phyloP scores from a whole-genome alignment of 2,888 invertebrate genomes.

The Eupelmus urozonus region DNA sequence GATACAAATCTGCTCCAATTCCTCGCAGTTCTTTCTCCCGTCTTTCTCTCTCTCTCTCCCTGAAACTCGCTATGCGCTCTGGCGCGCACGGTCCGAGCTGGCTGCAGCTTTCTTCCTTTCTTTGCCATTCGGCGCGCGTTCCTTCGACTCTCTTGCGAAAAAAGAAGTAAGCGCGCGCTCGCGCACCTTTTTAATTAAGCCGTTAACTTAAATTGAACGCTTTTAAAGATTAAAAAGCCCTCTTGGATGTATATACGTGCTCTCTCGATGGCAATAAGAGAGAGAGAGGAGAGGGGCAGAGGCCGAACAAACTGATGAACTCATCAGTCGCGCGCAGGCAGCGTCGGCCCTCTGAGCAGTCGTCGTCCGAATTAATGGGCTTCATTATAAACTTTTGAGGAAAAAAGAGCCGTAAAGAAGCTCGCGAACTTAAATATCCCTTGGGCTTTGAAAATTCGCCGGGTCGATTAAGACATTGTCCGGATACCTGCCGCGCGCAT shows the following conservation, averaged over 20 bases:
- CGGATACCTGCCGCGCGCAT: neutral
- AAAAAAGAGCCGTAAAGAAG: constrained; percentile 1
- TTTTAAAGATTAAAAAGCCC: constrained; percentile 28
- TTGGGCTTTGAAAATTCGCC: neutral
- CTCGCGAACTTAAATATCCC: neutral
- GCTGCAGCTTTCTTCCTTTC: constrained; percentile 4
- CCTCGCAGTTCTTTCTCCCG: neutral
- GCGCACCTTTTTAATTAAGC: constrained; percentile 46
- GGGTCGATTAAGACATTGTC: constrained; percentile 20
- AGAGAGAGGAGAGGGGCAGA: constrained; percentile 17
- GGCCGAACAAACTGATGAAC: constrained; percentile 29
- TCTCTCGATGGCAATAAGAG: neutral
- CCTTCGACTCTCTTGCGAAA: neutral
- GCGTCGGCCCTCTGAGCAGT: too few species aligned
- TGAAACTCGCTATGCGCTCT: too few species aligned
- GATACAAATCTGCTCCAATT: constrained; percentile 48
- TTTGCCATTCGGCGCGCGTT: neutral
- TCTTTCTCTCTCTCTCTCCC: neutral
- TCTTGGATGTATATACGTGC: neutral
- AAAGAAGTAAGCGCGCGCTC: neutral
- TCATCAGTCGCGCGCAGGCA: constrained; percentile 23
- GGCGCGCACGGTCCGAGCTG: too few species aligned
- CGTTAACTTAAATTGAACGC: constrained; percentile 42
- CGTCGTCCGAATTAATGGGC: constrained; percentile 28
- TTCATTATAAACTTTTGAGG: constrained; percentile 30